Percentiles rank a stretch among this genome's conserved stretches.
Evolutionary conservation across 2,113 vertebrate genomes (phyloP).

Genomic region (Collichthys lucidus): DNA sequence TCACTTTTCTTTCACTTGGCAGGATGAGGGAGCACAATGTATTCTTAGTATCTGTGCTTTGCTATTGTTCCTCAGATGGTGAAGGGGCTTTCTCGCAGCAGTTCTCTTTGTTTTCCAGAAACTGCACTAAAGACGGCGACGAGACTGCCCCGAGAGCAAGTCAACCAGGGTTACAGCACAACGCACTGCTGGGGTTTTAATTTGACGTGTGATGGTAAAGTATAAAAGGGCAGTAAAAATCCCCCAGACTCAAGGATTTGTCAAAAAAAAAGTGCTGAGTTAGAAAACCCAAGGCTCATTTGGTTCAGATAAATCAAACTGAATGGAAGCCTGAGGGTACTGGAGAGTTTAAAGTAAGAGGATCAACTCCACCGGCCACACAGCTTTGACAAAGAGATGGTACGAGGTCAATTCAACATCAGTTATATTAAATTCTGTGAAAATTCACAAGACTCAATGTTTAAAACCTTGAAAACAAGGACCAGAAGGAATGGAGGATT

Average conservation of each 20-base stretch:
- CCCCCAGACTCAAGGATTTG: neutral
- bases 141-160: neutral
- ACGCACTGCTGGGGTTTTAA: neutral
- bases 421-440: too few species aligned
- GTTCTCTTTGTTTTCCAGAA: neutral
- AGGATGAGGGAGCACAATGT: neutral
- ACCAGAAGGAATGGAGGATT: too few species aligned
- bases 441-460: too few species aligned
- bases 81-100: neutral
- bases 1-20: neutral
- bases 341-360: neutral
- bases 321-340: neutral
- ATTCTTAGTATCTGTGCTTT: neutral
- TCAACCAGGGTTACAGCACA: neutral
- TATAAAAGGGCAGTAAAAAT: neutral
- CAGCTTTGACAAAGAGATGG: neutral
- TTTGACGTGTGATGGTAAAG: neutral
- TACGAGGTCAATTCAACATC: neutral
- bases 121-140: neutral
- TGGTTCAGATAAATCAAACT: neutral
- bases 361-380: neutral
- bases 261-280: slow-evolving; percentile 3
- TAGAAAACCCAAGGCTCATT: neutral
- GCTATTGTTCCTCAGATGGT: neutral
- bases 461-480: too few species aligned